These are phyloP conservation scores for Melanerpes formicivorus DNA, from an alignment of 2,113 vertebrate species.

Conservation along the genomic window DNA sequence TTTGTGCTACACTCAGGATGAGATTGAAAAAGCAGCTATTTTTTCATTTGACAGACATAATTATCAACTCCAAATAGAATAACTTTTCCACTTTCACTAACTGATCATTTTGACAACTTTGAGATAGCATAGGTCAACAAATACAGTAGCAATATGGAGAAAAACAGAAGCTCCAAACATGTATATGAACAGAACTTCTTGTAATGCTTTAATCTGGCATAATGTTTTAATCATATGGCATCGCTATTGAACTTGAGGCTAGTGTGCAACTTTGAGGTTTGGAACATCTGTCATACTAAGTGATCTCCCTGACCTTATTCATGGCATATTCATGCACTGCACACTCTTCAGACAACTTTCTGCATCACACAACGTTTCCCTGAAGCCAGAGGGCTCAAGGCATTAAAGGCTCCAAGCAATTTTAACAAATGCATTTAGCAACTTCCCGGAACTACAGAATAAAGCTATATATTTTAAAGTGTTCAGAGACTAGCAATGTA, in stretches of 20 bases:
- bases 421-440: not conserved
- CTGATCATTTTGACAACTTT: not conserved
- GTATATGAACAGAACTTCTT: not conserved
- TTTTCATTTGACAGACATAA: not conserved
- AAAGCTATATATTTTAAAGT: not conserved
- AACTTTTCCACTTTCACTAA: not conserved
- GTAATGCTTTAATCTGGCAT: not conserved
- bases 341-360: not conserved
- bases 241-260: not conserved
- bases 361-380: not conserved
- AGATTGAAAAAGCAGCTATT: not conserved
- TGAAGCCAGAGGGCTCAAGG: not conserved
- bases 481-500: not conserved
- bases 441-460: not conserved
- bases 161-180: not conserved
- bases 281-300: not conserved
- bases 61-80: not conserved
- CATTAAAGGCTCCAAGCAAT: not conserved
- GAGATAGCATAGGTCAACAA: not conserved
- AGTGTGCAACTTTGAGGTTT: not conserved
- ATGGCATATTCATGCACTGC: not conserved
- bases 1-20: not conserved
- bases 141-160: not conserved
- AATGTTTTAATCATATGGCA: not conserved
- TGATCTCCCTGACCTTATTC: not conserved